Evolutionary conservation across 2,113 vertebrate species (phyloP).

Genomic region (Pica pica): DNA sequence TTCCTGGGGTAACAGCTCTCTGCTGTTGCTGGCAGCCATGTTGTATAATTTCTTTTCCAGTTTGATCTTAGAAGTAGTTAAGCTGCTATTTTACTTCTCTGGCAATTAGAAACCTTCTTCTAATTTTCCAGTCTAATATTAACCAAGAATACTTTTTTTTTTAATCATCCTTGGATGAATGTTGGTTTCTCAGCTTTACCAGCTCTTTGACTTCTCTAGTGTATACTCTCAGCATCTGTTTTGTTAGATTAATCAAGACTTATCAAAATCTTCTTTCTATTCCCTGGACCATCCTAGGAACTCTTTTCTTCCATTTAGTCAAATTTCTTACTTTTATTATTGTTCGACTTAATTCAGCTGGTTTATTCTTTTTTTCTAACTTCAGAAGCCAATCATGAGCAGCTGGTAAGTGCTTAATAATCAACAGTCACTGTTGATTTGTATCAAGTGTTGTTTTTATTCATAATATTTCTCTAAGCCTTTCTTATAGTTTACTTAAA

Average conservation of each 20-base stretch:
- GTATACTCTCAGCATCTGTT: background rate
- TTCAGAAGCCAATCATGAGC: background rate
- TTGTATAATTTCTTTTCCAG: background rate
- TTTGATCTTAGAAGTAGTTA: background rate
- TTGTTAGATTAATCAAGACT: background rate
- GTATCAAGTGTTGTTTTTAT: background rate
- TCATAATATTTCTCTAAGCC: background rate
- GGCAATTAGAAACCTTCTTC: background rate
- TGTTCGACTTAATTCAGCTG: background rate
- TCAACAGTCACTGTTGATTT: background rate
- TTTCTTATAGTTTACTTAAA: background rate
- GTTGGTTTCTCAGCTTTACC: background rate
- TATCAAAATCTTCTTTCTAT: background rate
- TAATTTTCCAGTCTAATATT: constrained; percentile 8
- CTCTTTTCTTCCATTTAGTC: background rate
- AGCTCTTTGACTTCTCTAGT: background rate
- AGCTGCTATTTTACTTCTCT: background rate
- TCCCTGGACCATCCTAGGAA: background rate
- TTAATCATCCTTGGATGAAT: background rate
- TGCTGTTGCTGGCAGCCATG: background rate
- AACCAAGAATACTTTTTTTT: background rate
- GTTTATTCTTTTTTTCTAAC: background rate
- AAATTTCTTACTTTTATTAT: background rate
- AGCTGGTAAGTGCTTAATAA: background rate
- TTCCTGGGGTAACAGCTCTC: background rate